Evolutionary conservation across 2,888 invertebrate species (phyloP), one percentile per base, ranked within the genome.

Genomic region (Pandemis corylana): DNA sequence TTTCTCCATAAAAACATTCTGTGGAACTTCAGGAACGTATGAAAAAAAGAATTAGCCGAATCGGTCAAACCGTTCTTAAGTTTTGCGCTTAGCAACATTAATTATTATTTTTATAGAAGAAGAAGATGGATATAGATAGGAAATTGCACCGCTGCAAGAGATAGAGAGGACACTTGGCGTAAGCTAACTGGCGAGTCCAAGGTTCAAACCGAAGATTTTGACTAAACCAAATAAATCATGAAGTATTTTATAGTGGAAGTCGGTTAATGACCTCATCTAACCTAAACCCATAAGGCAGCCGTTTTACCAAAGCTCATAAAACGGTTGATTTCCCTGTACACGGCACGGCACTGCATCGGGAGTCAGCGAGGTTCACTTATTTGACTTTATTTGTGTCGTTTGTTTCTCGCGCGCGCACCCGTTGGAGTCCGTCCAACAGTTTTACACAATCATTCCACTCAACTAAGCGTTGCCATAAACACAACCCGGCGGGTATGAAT

Each of bases 391-490:
- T 93, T 90, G 91, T 86, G 87, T 89, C 90, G 90, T 90, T 92
- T 92, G 92, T 90, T 89, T 85, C 87, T 84, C 86, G 84, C 82
- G 84, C 86, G 85, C 86, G 85, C 87, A 85, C 87, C 84, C 85
- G 90, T 90, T 94, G 94, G 94, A 93, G 85, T 81, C 82, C 80
- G 86, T 91, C 94, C 94, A 94, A 94, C 90, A 90, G 90, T 92
- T 94, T 94, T 94, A 94, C 93, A 94, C 93, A 94, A 94, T 94
- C 93, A 94, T 94, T 94, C 93, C 94, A 94, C 92, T 94, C 93
- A 93, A 94, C 93, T 93, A 93, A 94, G 93, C 94, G 92, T 90
- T 89, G 88, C 90, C 92, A 93, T 94, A 94, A 94, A 94, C 94
- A 94, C 90, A 90, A 90, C 84, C 87, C 90, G 90, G 89, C 91